phyloP scores from a whole-genome alignment of 2,888 invertebrate species.

The Ophion ventricosus region DNA sequence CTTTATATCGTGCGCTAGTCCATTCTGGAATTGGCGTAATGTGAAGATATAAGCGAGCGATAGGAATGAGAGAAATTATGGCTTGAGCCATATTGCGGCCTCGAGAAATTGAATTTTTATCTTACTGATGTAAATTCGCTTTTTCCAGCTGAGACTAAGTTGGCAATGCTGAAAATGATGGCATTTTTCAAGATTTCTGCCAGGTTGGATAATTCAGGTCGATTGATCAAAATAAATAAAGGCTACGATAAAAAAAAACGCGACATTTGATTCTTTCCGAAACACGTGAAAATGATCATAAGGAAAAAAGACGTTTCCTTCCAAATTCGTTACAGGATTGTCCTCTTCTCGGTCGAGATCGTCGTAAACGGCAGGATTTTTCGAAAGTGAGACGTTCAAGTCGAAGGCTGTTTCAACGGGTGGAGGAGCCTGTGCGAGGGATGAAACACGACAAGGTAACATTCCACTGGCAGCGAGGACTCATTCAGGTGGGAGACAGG shows the following conservation, averaged over 20 bases:
- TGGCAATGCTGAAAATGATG: too few relatives aligned
- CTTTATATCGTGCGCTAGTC: conserved; percentile 34
- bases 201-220: too few relatives aligned
- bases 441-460: conserved; percentile 42
- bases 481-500: conserved; percentile 56
- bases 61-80: conserved; percentile 33
- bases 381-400: conserved; percentile 44
- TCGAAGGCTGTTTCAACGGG: conserved; percentile 36
- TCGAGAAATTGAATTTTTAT: background rate
- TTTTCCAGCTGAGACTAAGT: too few relatives aligned
- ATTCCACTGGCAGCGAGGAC: conserved; percentile 47
- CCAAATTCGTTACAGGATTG: too few relatives aligned
- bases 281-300: too few relatives aligned
- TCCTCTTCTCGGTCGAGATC: background rate
- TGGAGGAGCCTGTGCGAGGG: conserved; percentile 22
- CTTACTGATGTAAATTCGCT: too few relatives aligned
- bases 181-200: too few relatives aligned
- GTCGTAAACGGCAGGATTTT: conserved; percentile 44
- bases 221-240: too few relatives aligned
- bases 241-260: too few relatives aligned
- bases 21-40: conserved; percentile 13
- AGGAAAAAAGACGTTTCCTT: too few relatives aligned
- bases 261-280: too few relatives aligned
- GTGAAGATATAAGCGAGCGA: conserved; percentile 17
- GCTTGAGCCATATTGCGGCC: background rate